These are phyloP conservation scores for Oophaga pumilio DNA, from an alignment of 2,113 vertebrate genomes.

Conservation along the genomic window DNA sequence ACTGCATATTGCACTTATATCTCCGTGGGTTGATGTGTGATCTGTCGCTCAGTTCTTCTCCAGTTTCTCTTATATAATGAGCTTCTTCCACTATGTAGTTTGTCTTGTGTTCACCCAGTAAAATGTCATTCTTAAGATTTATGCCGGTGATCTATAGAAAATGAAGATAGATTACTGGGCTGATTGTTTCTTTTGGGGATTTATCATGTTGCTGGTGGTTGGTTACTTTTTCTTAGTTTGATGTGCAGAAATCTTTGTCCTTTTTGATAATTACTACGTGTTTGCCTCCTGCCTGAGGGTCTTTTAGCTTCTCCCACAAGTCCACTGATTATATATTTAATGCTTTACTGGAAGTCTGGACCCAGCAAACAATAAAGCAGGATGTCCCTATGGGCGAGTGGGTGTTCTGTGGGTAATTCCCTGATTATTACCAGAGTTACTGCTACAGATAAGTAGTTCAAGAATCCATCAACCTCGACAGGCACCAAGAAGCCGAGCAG, in stretches of 20 bases:
- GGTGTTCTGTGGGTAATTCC: not conserved
- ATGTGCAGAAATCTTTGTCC: not conserved
- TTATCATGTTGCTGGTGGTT: not conserved
- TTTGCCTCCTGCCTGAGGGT: not conserved
- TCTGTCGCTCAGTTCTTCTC: not conserved
- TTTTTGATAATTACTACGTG: not conserved
- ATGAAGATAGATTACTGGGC: not conserved
- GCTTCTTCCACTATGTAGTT: not conserved
- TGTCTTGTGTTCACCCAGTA: not conserved
- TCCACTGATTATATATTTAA: not conserved
- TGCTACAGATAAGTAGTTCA: not conserved
- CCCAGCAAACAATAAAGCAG: not conserved
- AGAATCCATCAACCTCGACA: not conserved
- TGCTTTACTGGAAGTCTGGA: not conserved
- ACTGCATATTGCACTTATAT: not conserved
- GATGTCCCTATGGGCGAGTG: not conserved
- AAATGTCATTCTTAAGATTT: not conserved
- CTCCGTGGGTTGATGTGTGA: not conserved
- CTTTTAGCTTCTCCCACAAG: not conserved
- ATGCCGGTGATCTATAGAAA: not conserved
- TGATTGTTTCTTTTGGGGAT: not conserved
- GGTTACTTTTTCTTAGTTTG: not conserved
- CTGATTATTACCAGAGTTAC: conserved; percentile 17
- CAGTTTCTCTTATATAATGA: not conserved
- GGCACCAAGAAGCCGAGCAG: not conserved